Evolutionary conservation across 2,113 vertebrate species (phyloP), one percentile per base, ranked within the genome.

Genomic region (Chlamydotis undulata): DNA sequence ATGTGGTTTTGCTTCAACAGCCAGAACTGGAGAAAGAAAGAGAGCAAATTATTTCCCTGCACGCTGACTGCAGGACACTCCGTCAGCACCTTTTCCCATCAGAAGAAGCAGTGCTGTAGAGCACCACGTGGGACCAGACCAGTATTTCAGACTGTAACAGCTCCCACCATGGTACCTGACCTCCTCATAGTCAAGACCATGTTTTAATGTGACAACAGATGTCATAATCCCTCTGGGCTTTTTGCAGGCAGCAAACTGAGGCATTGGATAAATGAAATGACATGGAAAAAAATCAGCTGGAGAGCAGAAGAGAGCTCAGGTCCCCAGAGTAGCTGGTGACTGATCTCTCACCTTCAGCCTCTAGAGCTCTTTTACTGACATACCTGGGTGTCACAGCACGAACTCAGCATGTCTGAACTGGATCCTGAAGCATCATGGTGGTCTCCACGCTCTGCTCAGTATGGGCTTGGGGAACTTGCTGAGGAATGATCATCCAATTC

Each of bases 171-270:
- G 86, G 41, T 65, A 96, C 74, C 89, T 95, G 95, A 94, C 94
- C 92, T 96, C 86, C 68, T 94, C 86, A 50, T 79, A 91, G 69
- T 61, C 90, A 96, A 68, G 86, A 90, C 33, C 0, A 0, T 2
- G 9, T 80, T 94, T 92, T 76, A 94, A 68, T 93, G 60, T 65
- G 89, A 94, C 86, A 91, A 90, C 94, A 95, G 90, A 96, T 95
- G 95, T 93, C 94, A 94, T 86, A 89, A 84, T 94, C 86, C 94
- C 95, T 83, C 87, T 96, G 95, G 94, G 94, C 79, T 96, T 96
- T 95, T 83, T 91, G 82, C 75, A 96, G 83, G 74, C 94, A 96
- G 80, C 80, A 97, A 96, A 95, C 89, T 89, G 86, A 95, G 96
- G 94, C 90, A 79, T 60, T 57, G 77, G 74, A 79, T 94, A 96